A percentile compares a stretch with the other conserved stretches of the same genome.
Conservation (phyloP, 64 coral and sea anemone species). For the Trachythela sp. region DNA sequence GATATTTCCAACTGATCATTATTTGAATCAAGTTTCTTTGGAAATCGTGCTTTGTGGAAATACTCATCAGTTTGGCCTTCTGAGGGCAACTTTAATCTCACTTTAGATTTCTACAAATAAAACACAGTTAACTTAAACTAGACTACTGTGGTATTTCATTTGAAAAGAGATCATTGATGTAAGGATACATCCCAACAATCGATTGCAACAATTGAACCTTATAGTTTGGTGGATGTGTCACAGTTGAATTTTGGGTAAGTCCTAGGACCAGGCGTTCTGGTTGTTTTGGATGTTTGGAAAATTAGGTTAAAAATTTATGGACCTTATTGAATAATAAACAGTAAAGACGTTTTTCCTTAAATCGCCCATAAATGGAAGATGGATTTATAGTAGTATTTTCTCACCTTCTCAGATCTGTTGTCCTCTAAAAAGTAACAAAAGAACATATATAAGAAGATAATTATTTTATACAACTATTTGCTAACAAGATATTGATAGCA, state of each 20-base stretch:
- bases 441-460: background rate
- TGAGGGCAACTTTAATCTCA: background rate
- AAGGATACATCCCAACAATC: too few species aligned
- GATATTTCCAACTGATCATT: background rate
- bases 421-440: background rate
- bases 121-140: background rate
- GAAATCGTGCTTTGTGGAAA: background rate
- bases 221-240: too few species aligned
- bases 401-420: background rate
- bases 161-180: too few species aligned
- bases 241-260: too few species aligned
- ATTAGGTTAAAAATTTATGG: too few species aligned
- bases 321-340: too few species aligned
- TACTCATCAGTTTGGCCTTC: too few species aligned
- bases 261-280: too few species aligned
- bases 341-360: too few species aligned
- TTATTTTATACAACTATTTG: background rate
- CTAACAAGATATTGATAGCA: background rate
- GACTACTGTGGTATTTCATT: too few species aligned
- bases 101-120: background rate
- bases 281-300: too few species aligned
- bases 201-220: too few species aligned
- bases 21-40: background rate
- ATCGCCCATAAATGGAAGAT: background rate
- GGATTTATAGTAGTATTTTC: background rate